Conservation (phyloP, 2,888 invertebrate species). For the Aphodius granarius region DNA sequence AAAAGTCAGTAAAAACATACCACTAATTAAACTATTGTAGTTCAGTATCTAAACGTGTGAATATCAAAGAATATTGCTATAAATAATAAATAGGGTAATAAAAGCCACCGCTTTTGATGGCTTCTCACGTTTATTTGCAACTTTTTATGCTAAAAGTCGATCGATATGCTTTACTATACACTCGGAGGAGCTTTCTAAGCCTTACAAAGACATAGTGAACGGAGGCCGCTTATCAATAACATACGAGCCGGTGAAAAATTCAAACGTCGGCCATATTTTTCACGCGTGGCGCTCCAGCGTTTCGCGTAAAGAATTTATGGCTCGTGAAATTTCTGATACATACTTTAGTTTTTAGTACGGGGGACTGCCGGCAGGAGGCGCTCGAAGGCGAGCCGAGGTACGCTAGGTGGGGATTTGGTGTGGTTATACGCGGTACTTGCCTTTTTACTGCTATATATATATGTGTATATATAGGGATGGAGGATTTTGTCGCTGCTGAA, state of each 20-base stretch:
- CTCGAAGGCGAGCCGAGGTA: not conserved
- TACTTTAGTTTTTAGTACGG: not conserved
- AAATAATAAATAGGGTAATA: no score
- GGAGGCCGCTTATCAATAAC: not conserved
- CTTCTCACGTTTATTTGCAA: no score
- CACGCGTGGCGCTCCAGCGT: not conserved
- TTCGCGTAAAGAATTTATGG: not conserved
- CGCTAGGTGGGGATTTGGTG: not conserved
- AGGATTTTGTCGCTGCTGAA: slow-evolving; percentile 1
- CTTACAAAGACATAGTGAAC: not conserved
- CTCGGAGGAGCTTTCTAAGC: not conserved
- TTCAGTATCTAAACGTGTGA: no score
- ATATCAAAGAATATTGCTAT: no score
- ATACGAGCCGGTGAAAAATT: not conserved
- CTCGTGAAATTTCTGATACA: slow-evolving; percentile 4
- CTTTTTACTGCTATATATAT: not conserved
- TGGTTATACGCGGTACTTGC: not conserved
- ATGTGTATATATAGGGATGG: not conserved
- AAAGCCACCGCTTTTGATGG: no score
- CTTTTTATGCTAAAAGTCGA: not conserved
- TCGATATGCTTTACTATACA: not conserved
- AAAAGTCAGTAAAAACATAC: no score
- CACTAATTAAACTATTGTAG: no score
- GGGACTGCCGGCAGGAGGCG: not conserved
- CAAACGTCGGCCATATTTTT: not conserved